Evolutionary conservation across 2,797 vertebrate genomes (phyloP).

Genomic region (Orientallactaga sibirica): DNA sequence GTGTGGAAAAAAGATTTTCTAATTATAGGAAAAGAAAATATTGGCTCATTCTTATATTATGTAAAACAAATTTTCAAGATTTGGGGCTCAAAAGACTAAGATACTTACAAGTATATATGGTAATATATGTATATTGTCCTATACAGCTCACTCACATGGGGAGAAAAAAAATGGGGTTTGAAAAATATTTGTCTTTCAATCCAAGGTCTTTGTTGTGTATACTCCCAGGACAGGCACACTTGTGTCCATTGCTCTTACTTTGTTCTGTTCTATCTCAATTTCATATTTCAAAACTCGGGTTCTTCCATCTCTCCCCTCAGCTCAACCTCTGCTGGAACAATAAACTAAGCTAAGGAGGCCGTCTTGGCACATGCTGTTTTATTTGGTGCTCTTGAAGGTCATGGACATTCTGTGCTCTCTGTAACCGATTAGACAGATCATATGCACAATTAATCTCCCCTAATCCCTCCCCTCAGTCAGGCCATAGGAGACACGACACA

Average conservation of each 20-base stretch:
- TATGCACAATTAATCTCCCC: constrained; percentile 81
- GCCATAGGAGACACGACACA: constrained; percentile 76
- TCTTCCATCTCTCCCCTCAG: not conserved
- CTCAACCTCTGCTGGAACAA: constrained; percentile 56
- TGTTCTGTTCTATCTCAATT: not conserved
- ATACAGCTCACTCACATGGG: not conserved
- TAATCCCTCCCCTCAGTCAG: constrained; percentile 82
- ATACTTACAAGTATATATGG: too few relatives aligned
- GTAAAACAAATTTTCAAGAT: too few relatives aligned
- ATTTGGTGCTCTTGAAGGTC: constrained; percentile 81
- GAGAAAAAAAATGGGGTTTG: too few relatives aligned
- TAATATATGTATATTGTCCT: too few relatives aligned
- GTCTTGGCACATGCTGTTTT: constrained; percentile 57
- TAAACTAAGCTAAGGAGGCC: constrained; percentile 64
- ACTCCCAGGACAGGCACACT: not conserved
- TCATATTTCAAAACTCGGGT: constrained; percentile 5
- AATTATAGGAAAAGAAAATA: too few relatives aligned
- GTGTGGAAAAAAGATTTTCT: too few relatives aligned
- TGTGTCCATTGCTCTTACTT: not conserved
- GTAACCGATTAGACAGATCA: constrained; percentile 82
- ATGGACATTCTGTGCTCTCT: constrained; percentile 49
- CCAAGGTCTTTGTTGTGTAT: not conserved
- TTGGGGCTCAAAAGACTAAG: too few relatives aligned
- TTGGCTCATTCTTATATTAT: too few relatives aligned
- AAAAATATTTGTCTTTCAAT: too few relatives aligned